Evolutionary conservation across 2,113 vertebrate species (phyloP).

Genomic region (Salvelinus sp.): DNA sequence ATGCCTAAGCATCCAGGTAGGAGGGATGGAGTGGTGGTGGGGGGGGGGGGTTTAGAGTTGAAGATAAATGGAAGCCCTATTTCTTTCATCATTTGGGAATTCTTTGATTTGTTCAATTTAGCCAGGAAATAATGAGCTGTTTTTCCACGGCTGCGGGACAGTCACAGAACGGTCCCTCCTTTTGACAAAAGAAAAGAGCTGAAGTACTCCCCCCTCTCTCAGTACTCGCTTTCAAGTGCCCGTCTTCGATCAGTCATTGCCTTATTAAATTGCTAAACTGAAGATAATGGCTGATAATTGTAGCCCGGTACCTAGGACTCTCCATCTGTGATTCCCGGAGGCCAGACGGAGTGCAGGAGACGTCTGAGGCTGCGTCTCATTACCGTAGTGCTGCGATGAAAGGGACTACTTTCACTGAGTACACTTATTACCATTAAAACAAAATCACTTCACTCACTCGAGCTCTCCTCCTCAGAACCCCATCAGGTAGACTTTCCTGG

Average conservation of each 20-base stretch:
- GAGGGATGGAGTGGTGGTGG: not conserved
- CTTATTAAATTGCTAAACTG: conserved; percentile 32
- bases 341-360: conserved; percentile 18
- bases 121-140: conserved; percentile 40
- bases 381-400: conserved; percentile 34
- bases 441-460: conserved; percentile 13
- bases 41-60: too few species aligned
- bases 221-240: conserved; percentile 31
- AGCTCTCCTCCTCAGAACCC: conserved; percentile 17
- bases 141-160: conserved; percentile 13
- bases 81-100: conserved; percentile 27
- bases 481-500: conserved; percentile 37
- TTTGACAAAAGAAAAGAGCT: conserved; percentile 4
- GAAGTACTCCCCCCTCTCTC: not conserved
- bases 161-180: conserved; percentile 7
- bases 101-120: conserved; percentile 38
- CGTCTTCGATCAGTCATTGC: conserved; percentile 24
- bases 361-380: conserved; percentile 24
- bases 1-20: not conserved
- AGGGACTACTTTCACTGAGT: conserved; percentile 24
- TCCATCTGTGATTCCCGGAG: conserved; percentile 5
- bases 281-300: conserved; percentile 47
- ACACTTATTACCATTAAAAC: conserved; percentile 39
- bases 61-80: conserved; percentile 21
- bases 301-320: conserved; percentile 8